phyloP scores from a whole-genome alignment of 2,113 vertebrate genomes.

The Gymnogyps californianus region DNA sequence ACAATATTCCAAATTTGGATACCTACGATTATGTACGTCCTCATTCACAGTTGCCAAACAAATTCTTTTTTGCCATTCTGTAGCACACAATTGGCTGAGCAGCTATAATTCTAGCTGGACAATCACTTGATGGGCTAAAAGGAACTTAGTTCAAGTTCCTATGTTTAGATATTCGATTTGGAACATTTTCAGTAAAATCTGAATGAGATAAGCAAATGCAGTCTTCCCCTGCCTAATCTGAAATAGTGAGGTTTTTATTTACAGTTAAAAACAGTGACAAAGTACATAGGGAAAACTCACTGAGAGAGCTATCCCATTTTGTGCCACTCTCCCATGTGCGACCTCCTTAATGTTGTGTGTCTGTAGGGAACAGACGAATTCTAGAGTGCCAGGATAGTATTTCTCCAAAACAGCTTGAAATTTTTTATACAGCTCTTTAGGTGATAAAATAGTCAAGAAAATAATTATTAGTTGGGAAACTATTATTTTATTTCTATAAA shows the following conservation, averaged over 20 bases:
- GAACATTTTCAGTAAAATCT: not conserved
- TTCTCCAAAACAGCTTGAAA: not conserved
- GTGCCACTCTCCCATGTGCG: not conserved
- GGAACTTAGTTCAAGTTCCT: not conserved
- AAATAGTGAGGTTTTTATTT: not conserved
- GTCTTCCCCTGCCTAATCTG: not conserved
- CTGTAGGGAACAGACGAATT: not conserved
- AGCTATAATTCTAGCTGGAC: not conserved
- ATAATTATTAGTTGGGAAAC: not conserved
- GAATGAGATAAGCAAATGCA: not conserved
- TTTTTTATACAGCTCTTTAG: not conserved
- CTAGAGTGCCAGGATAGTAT: not conserved
- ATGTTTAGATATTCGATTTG: not conserved
- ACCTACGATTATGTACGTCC: accelerated
- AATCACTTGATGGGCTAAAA: not conserved
- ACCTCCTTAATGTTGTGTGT: not conserved
- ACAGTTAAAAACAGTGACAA: not conserved
- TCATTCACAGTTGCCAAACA: not conserved
- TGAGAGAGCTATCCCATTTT: not conserved
- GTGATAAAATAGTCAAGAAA: not conserved
- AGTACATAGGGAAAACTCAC: not conserved
- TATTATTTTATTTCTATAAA: not conserved
- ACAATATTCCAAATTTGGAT: not conserved
- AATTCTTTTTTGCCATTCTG: not conserved
- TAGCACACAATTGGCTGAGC: not conserved